Base-by-base conservation (phyloP, 1,140 invertebrate species). In the Pectinophora gossypiella region DNA sequence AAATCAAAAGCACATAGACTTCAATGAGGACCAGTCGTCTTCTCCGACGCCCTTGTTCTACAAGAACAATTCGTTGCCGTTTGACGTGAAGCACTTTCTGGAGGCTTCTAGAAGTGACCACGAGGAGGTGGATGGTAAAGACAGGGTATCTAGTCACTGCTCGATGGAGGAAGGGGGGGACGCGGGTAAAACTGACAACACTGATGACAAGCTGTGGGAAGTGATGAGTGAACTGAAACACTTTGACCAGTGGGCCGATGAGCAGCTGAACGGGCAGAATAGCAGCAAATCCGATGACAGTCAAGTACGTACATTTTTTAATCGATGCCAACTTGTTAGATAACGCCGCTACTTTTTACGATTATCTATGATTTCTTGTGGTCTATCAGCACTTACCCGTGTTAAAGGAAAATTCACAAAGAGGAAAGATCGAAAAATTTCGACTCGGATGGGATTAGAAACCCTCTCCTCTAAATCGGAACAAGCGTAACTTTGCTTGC, bases 191-290 rank as follows among this genome's bases (percentile, higher is more conserved):
- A 62, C 75, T 32, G 69, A 69, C 12, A 69, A 55, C 15, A 61
- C 64, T 43, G 72, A 82, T 18, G 76, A 74, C 22, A 83, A 80
- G 44, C 52, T 84, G 16, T 76, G 68, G 71, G 79, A 87, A 47
- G 78, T 84, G 56, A 87, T 85, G 81, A 78, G 70, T 22, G 84
- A 87, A 44, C 46, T 85, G 61, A 82, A 81, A 19, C 65, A 72
- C 27, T 76, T 85, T 12, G 80, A 87, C 56, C 67, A 68, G 40
- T 87, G 84, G 84, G 81, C 81, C 4, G 84, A 87, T 48, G 78
- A 87, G 32, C 79, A 87, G 48, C 55, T 85, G 57, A 67, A 76
- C 19, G 61, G 49, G 18, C 63, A 58, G 27, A 69, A 72, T 27
- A 67, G 60, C 0, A 73, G 60, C 47, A 78, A 68, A 49, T 76